Evolutionary conservation across 2,113 vertebrate species (phyloP).

Genomic region (Macrotis lagotis): DNA sequence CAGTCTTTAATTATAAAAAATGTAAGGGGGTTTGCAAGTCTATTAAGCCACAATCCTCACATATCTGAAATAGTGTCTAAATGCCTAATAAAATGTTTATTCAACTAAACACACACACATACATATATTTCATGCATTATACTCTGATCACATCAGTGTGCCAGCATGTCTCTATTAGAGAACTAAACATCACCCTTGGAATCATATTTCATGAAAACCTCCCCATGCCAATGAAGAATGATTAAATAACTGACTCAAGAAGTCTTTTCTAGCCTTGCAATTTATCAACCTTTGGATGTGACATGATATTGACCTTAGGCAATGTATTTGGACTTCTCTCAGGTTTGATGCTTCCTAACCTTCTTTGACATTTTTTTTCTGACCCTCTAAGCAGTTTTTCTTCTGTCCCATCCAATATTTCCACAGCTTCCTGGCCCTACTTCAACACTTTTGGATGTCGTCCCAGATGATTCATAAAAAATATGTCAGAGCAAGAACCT

Average conservation of each 20-base stretch:
- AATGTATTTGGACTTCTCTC: constrained; percentile 29
- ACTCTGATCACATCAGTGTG: neutral
- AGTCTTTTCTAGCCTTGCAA: constrained; percentile 42
- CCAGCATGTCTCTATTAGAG: neutral
- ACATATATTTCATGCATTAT: neutral
- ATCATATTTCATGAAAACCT: neutral
- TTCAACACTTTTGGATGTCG: constrained; percentile 71
- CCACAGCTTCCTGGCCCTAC: constrained; percentile 64
- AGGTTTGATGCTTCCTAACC: constrained; percentile 55
- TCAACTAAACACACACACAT: neutral
- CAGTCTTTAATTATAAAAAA: neutral
- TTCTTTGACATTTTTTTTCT: constrained; percentile 69
- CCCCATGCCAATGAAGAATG: constrained; percentile 2
- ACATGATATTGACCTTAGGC: constrained; percentile 36
- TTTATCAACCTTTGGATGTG: constrained; percentile 38
- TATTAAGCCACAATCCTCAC: neutral
- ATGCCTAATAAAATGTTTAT: neutral
- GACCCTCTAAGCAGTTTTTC: constrained; percentile 60
- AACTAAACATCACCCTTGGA: neutral
- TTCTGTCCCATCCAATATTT: constrained; percentile 52
- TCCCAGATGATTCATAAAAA: constrained; percentile 69
- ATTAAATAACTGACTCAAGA: neutral
- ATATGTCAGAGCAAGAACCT: constrained; percentile 53
- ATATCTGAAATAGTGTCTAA: neutral
- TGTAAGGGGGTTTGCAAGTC: neutral